These are phyloP conservation scores for Astyanax mexicanus DNA, from an alignment of 2,797 vertebrate genomes.

Conservation along the genomic window DNA sequence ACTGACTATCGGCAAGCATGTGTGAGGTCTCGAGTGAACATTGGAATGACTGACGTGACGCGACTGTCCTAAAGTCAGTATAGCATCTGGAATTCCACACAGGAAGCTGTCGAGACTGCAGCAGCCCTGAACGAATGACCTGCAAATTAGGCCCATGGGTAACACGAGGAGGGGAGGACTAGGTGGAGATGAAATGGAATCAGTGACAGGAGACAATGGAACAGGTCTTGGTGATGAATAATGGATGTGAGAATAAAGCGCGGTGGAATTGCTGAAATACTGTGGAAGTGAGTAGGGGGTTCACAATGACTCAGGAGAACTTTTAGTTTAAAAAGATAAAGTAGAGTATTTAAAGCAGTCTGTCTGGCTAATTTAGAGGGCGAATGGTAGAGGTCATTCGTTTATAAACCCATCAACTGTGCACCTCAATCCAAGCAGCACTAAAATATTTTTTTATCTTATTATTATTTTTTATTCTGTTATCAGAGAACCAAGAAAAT, in stretches of 20 bases:
- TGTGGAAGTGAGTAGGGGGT: background rate
- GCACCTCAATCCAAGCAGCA: too few species aligned
- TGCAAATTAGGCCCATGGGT: constrained; percentile 22
- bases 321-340: background rate
- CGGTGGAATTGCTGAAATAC: background rate
- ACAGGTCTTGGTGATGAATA: constrained; percentile 23
- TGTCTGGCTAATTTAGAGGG: background rate
- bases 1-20: background rate
- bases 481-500: too few species aligned
- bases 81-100: background rate
- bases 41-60: background rate
- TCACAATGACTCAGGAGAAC: background rate
- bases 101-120: constrained; percentile 8
- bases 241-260: constrained; percentile 7
- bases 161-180: background rate
- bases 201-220: constrained; percentile 22
- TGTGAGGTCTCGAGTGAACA: background rate
- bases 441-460: too few species aligned
- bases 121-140: constrained; percentile 15
- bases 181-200: background rate
- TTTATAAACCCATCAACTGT: too few species aligned
- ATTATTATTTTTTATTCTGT: too few species aligned
- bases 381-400: background rate
- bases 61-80: background rate
- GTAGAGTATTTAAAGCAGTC: background rate